A percentile compares a stretch with the other conserved stretches of the same genome.
Evolutionary conservation across 1,140 invertebrate genomes (phyloP).

Genomic region (Uloborus diversus): DNA sequence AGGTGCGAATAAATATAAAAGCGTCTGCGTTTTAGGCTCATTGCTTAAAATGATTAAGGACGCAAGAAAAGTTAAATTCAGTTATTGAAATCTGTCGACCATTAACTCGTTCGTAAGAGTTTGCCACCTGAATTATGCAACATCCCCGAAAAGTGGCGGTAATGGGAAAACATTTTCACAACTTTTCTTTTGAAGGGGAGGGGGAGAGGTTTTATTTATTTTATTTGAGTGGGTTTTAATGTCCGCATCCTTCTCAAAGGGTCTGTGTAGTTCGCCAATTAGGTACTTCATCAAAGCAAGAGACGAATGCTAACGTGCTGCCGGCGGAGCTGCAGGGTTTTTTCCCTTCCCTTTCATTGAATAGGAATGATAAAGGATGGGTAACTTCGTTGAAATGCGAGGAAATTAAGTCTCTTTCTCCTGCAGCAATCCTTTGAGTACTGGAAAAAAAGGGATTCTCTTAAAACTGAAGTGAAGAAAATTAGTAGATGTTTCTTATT

Average conservation of each 20-base stretch:
- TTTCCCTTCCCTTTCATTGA: no score
- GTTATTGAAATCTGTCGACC: constrained; percentile 55
- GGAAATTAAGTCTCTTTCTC: no score
- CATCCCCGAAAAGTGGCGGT: not conserved
- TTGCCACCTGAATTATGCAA: constrained; percentile 49
- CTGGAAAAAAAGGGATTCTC: no score
- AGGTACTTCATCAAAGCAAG: constrained; percentile 39
- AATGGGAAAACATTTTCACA: constrained; percentile 52
- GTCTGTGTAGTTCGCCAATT: constrained; percentile 27
- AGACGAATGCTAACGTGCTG: constrained; percentile 30
- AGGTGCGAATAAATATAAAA: constrained; percentile 35
- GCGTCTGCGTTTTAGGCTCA: constrained; percentile 54
- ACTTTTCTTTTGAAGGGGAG: constrained; percentile 30
- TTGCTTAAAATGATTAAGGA: constrained; percentile 55
- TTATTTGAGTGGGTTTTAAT: constrained; percentile 41
- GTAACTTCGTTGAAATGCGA: no score
- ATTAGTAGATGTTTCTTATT: no score
- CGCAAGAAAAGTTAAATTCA: constrained; percentile 56
- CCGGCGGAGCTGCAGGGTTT: no score
- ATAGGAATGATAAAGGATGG: no score
- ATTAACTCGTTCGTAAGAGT: constrained; percentile 38
- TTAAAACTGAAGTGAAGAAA: no score
- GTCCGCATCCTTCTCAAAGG: constrained; percentile 24
- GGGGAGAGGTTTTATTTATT: constrained; percentile 23
- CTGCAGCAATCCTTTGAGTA: no score